Evolutionary conservation across 1,140 invertebrate species (phyloP).

Genomic region (Cotesia glomerata): DNA sequence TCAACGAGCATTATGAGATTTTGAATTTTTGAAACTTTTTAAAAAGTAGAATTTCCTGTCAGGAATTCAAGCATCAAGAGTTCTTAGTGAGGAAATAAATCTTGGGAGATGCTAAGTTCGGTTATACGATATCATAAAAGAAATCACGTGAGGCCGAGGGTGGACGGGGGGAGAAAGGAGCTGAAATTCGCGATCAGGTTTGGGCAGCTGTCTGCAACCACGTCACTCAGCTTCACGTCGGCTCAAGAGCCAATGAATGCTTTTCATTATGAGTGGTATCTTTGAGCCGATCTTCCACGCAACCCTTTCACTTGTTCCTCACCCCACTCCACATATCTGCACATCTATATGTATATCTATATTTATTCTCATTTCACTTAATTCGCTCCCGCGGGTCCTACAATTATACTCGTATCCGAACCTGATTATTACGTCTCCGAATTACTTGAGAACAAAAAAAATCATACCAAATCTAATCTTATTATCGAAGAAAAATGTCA

Average conservation of each 20-base stretch:
- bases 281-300: slow-evolving; percentile 45
- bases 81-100: too few relatives aligned
- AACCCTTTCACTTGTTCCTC: slow-evolving; percentile 43
- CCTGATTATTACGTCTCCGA: too few relatives aligned
- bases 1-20: too few relatives aligned
- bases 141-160: slow-evolving; percentile 52
- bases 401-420: not conserved
- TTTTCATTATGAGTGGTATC: slow-evolving; percentile 62
- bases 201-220: slow-evolving; percentile 62
- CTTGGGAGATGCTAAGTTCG: slow-evolving; percentile 40
- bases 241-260: slow-evolving; percentile 55
- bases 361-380: not conserved
- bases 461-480: too few relatives aligned
- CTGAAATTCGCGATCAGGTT: slow-evolving; percentile 34
- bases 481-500: too few relatives aligned
- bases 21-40: too few relatives aligned
- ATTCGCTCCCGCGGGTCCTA: slow-evolving; percentile 4
- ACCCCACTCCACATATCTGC: slow-evolving; percentile 22
- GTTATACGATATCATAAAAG: slow-evolving; percentile 61
- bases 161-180: not conserved
- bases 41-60: too few relatives aligned
- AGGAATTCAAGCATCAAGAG: too few relatives aligned
- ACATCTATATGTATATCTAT: not conserved
- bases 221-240: slow-evolving; percentile 61
- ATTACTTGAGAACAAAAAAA: too few relatives aligned